A percentile compares a stretch with the other conserved stretches of the same genome.
Conservation (phyloP, 53 echinoderm and acorn worm genomes). For the Echinometra lucunter region DNA sequence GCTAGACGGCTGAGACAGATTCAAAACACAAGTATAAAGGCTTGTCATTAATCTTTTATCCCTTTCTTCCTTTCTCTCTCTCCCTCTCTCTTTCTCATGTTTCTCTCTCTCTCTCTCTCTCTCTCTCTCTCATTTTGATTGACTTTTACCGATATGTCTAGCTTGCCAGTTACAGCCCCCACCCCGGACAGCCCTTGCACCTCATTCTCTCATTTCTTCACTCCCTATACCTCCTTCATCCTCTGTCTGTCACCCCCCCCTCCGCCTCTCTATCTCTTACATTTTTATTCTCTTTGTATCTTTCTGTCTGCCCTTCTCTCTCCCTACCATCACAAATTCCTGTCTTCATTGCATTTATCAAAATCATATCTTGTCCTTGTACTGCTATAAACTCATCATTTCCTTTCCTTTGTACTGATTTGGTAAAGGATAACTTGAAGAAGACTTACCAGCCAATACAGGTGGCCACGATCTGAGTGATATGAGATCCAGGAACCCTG, state of each 20-base stretch:
- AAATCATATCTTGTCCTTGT: no score
- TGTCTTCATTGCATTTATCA: no score
- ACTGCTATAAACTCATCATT: no score
- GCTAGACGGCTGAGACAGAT: not conserved
- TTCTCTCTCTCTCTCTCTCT: not conserved
- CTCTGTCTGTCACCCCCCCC: not conserved
- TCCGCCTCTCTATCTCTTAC: not conserved
- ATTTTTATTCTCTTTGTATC: not conserved
- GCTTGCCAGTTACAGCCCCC: not conserved
- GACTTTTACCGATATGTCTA: not conserved
- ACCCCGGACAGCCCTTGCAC: no score
- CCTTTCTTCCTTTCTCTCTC: not conserved
- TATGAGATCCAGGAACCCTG: constrained; percentile 33
- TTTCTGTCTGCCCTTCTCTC: not conserved
- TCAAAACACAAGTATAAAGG: not conserved
- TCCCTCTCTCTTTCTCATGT: no score
- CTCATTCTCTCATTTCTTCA: not conserved
- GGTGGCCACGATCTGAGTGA: constrained; percentile 77
- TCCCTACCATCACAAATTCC: not conserved
- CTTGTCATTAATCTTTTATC: not conserved
- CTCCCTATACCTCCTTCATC: not conserved
- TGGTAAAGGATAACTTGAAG: no score
- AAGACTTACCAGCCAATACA: constrained; percentile 70
- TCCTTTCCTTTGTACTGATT: no score
- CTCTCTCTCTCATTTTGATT: no score